Base-by-base conservation (phyloP, 2,888 invertebrate species). In the Tuberolachnus salignus region DNA sequence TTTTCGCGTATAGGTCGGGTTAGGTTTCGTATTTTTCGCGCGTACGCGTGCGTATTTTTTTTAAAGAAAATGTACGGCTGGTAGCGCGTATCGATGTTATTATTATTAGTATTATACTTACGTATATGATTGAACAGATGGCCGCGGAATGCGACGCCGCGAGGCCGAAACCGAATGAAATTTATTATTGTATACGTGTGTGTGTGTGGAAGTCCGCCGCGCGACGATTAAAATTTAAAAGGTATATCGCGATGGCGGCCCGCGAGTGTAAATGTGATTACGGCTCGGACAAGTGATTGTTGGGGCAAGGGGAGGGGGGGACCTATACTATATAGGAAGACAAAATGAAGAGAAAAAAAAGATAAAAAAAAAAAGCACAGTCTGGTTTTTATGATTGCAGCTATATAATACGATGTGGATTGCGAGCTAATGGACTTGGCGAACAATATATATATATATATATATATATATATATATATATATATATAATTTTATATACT, bases 81-180 rank as follows among this genome's bases (percentile, higher is more conserved):
- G 34, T 34, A 34, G 34, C 6, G 34, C 34, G 34, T 34, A n/a
- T 34, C 34, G 6, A 34, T 34, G 6, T 34, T 34, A 4, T 34
- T 6, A 34, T n/a, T 34, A 34, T 34, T 3, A 34, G 6, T 34
- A 6, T n/a, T 34, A 34, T 34, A 34, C 3, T 34, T 34, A 46
- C n/a, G 59, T 51, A 44, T 67, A 49, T 59, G 75, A 78, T 78
- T 67, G 75, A 69, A 67, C 75, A 78, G 75, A 78, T 78, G 75
- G 75, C 75, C 66, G 23, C 59, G 75, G 75, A 78, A 78, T 78
- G 75, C 19, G 14, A 23, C 34, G 19, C n/a, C 16, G 42, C 67
- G 21, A 49, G 67, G 75, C 66, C 75, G 59, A 67, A 67, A 59
- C 75, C 26, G 49, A 78, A 67, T 78, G 67, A 78, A 78, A 78